Evolutionary conservation across 2,888 invertebrate genomes (phyloP).

Genomic region (Tholera decimalis): DNA sequence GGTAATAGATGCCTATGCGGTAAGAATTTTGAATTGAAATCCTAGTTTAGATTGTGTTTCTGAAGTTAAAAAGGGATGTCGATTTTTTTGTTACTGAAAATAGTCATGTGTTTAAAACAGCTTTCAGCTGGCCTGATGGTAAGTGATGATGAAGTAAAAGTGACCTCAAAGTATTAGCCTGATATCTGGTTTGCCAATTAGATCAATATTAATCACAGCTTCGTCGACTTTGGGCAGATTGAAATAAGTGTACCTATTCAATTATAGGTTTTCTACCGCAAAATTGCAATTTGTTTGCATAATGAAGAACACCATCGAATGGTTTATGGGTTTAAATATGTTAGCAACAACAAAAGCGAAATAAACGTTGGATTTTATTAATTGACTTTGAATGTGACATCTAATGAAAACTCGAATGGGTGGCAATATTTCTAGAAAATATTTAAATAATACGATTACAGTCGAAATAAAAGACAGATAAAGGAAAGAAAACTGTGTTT

Average conservation of each 20-base stretch:
- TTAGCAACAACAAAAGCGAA: constrained; percentile 4
- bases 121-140: too few species aligned
- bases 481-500: too few species aligned
- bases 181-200: constrained; percentile 1
- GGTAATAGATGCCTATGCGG: too few species aligned
- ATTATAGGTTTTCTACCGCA: constrained; percentile 30
- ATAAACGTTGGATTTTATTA: neutral
- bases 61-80: neutral
- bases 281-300: constrained; percentile 6
- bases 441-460: too few species aligned
- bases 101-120: too few species aligned
- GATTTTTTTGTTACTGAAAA: too few species aligned
- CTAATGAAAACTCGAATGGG: too few species aligned
- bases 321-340: constrained; percentile 1
- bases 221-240: constrained; percentile 26
- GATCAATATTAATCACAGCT: constrained; percentile 18
- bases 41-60: neutral
- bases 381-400: too few species aligned
- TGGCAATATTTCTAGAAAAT: too few species aligned
- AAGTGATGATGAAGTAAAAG: too few species aligned
- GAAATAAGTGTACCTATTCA: constrained; percentile 15
- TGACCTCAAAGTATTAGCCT: constrained; percentile 20
- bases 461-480: too few species aligned
- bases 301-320: neutral
- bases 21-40: neutral